These are phyloP conservation scores for Muschampia plurimacula DNA, from an alignment of 2,888 invertebrate genomes.

Conservation along the genomic window DNA sequence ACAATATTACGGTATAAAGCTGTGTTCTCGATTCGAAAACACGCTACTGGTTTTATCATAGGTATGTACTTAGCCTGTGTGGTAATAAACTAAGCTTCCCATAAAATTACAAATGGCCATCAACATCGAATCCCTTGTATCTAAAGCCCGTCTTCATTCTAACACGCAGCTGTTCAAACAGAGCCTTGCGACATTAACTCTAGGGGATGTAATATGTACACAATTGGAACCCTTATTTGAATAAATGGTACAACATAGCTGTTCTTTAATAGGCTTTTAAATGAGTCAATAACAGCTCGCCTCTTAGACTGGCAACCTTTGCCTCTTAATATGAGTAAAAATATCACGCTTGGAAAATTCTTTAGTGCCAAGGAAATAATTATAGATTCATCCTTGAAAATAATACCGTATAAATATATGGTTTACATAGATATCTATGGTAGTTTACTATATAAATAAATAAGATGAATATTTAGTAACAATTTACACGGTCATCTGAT, in stretches of 20 bases:
- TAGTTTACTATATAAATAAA: too few relatives aligned
- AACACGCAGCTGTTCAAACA: constrained; percentile 27
- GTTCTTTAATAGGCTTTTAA: constrained; percentile 12
- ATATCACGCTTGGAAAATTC: not conserved
- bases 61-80: too few relatives aligned
- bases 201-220: constrained; percentile 16
- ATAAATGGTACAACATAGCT: constrained; percentile 8
- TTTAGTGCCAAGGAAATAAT: not conserved
- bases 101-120: too few relatives aligned
- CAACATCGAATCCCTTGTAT: not conserved
- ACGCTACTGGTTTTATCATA: too few relatives aligned
- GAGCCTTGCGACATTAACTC: constrained; percentile 13
- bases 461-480: too few relatives aligned
- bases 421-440: too few relatives aligned
- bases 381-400: too few relatives aligned
- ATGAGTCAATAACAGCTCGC: not conserved
- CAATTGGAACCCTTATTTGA: constrained; percentile 27
- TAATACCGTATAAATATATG: too few relatives aligned
- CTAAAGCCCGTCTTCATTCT: not conserved
- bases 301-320: not conserved
- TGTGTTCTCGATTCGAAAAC: too few relatives aligned
- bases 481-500: too few relatives aligned
- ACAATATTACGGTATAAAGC: too few relatives aligned
- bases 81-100: too few relatives aligned
- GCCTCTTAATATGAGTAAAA: not conserved